phyloP scores from a whole-genome alignment of 2,797 vertebrate species.

The Paedocypris micromegethes region DNA sequence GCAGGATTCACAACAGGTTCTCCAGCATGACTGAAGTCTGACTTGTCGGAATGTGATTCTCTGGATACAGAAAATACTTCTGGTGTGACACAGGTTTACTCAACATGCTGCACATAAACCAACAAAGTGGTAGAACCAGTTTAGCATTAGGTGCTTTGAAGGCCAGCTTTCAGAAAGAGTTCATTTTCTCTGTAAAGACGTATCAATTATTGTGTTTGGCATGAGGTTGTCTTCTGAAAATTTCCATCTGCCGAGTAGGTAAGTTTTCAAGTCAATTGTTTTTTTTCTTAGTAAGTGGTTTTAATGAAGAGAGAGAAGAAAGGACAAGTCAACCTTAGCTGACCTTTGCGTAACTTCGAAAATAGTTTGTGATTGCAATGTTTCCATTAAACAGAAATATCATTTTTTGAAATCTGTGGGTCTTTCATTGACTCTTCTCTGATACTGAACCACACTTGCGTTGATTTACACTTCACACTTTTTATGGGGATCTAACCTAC shows the following conservation, averaged over 20 bases:
- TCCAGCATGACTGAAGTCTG: not conserved
- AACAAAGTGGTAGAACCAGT: slow-evolving; percentile 41
- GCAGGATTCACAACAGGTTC: not conserved
- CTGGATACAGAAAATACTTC: slow-evolving; percentile 13
- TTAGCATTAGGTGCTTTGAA: slow-evolving; percentile 19
- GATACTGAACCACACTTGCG: too few species aligned
- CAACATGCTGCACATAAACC: slow-evolving; percentile 18
- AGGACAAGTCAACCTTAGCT: too few species aligned
- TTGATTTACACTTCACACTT: too few species aligned
- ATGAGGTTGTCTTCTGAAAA: slow-evolving; percentile 5
- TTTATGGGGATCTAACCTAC: too few species aligned
- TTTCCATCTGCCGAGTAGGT: slow-evolving; percentile 1
- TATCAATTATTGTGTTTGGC: not conserved
- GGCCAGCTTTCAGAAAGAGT: not conserved
- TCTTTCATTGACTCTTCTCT: too few species aligned
- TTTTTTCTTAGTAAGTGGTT: not conserved
- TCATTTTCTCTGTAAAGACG: not conserved
- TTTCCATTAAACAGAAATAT: too few species aligned
- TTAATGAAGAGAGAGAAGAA: too few species aligned
- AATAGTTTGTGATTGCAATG: too few species aligned
- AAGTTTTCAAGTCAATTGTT: not conserved
- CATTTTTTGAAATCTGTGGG: too few species aligned
- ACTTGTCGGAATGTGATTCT: slow-evolving; percentile 7
- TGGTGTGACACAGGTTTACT: slow-evolving; percentile 23
- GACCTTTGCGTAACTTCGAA: too few species aligned